Conservation (phyloP, 2,888 invertebrate genomes). For the Nasonia oneida region DNA sequence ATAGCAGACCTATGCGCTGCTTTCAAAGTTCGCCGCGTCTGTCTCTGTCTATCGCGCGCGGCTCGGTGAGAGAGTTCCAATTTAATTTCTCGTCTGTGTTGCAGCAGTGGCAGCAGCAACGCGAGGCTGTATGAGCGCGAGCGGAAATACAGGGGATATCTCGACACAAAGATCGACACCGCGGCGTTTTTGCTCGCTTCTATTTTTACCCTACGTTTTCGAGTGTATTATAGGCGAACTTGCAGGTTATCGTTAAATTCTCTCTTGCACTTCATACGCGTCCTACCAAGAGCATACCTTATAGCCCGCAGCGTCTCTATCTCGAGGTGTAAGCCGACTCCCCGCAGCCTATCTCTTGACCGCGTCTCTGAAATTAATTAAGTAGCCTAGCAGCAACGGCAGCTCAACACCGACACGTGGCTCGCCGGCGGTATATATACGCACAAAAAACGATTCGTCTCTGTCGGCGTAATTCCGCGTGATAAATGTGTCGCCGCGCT, state of each 20-base stretch:
- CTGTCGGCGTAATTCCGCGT: conserved; percentile 61
- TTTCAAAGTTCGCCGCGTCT: conserved; percentile 21
- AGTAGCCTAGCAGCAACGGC: conserved; percentile 45
- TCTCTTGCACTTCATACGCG: not conserved
- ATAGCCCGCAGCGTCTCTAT: not conserved
- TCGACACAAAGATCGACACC: not conserved
- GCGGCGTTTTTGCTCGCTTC: not conserved
- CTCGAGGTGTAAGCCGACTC: conserved; percentile 8
- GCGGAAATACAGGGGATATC: conserved; percentile 7
- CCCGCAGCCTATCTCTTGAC: not conserved
- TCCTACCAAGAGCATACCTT: not conserved
- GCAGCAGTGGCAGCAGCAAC: not conserved
- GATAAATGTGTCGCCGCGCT: conserved; percentile 61
- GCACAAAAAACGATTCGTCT: conserved; percentile 63
- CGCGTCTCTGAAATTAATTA: conserved; percentile 63
- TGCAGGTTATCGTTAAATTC: no score
- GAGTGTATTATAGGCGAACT: not conserved
- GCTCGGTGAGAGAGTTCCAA: conserved; percentile 46
- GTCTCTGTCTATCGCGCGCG: conserved; percentile 13
- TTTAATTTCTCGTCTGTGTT: conserved; percentile 49
- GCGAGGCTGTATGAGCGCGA: not conserved
- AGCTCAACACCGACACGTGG: not conserved
- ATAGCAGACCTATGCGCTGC: not conserved
- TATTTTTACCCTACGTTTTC: not conserved
- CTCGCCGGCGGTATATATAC: not conserved